phyloP scores from a whole-genome alignment of 2,113 vertebrate genomes.

The Lepus americanus region DNA sequence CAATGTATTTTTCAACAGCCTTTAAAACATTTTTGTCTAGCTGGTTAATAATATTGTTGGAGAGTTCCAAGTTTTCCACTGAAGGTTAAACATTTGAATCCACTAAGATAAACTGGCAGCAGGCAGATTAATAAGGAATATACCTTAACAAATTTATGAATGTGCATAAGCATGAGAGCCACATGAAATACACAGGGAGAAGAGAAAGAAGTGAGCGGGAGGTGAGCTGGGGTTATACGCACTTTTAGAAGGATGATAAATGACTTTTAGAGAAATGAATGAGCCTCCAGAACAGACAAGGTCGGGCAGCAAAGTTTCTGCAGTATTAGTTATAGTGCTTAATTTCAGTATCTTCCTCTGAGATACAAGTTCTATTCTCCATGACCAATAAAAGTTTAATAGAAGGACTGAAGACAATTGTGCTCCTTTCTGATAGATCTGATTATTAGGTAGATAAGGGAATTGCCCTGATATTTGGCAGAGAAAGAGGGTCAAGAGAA shows the following conservation, averaged over 20 bases:
- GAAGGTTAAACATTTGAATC: background rate
- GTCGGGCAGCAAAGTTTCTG: too few species aligned
- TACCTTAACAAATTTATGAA: background rate
- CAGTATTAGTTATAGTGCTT: background rate
- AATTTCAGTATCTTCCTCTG: background rate
- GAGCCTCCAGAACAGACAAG: too few species aligned
- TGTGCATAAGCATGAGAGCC: background rate
- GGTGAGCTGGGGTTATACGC: background rate
- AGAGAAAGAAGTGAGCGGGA: too few species aligned
- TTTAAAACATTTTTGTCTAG: slow-evolving; percentile 2
- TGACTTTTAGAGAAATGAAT: background rate
- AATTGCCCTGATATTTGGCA: background rate
- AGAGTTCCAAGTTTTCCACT: background rate
- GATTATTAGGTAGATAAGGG: background rate
- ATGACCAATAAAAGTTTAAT: background rate
- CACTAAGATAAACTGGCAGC: too few species aligned
- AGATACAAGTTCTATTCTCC: background rate
- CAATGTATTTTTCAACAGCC: background rate
- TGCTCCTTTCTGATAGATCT: background rate
- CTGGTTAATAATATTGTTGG: background rate
- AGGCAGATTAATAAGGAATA: background rate
- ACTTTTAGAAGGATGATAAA: background rate
- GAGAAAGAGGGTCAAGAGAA: background rate
- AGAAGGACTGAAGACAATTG: too few species aligned
- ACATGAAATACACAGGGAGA: too few species aligned